Evolutionary conservation across 2,113 vertebrate species (phyloP), one percentile per base, ranked within the genome.

Genomic region (Scalopus aquaticus): DNA sequence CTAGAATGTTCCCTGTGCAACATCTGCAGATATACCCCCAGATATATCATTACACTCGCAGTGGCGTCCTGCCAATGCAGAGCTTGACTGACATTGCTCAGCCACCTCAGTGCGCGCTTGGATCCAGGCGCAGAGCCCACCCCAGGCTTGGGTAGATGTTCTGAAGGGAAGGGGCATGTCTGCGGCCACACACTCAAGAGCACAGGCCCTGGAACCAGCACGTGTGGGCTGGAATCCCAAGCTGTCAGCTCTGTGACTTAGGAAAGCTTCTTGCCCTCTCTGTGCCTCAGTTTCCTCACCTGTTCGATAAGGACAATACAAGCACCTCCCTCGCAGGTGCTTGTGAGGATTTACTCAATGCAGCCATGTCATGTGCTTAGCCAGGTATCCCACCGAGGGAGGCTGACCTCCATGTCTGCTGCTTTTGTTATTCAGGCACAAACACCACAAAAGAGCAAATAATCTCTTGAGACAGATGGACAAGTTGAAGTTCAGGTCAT

Each of bases 391-490:
- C 56, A 56, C 32, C 1, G 9, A 26, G 12, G 0, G 13, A 73
- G 58, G 78, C 80, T 3, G 46, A 51, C 22, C 28, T 35, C 12
- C 64, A n/a, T 46, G 15, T 74, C 49, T 70, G 77, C 37, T 70
- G 51, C 35, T 44, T 2, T 32, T 56, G 8, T 46, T 54, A 20
- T n/a, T 56, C 24, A 62, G 46, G 13, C 4, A n/a, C 65, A 44
- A 37, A 79, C 32, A 32, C 56, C 42, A n/a, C 42, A 60, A 90
- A 80, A 49, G 44, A 90, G 78, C 65, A 19, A 76, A 69, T 88
- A 91, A 19, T 78, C 88, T 64, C 70, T 37, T 32, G 73, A 39
- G 51, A 88, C 93, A 90, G 64, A 84, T 91, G 95, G 96, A 26
- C 72, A 85, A 62, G 54, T 6, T n/a, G 90, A 81, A 73, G 69